Percentiles rank a stretch among this genome's conserved stretches.
Conservation (phyloP, 2,113 vertebrate species). For the Craseonycteris thonglongyai region DNA sequence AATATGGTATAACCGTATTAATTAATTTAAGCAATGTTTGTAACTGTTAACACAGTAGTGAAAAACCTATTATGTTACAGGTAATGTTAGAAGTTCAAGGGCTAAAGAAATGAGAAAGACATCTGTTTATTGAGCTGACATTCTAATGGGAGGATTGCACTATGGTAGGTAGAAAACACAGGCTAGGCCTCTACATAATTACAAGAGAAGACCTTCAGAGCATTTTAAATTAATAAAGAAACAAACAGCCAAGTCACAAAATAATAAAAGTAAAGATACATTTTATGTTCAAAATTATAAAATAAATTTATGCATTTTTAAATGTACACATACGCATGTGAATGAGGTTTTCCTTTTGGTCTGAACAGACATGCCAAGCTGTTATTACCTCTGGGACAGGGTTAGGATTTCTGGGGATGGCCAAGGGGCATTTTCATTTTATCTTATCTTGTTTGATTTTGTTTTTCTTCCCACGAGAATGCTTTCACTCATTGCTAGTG, state of each 20-base stretch:
- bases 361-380: neutral
- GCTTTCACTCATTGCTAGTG: constrained; percentile 21
- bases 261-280: neutral
- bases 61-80: constrained; percentile 49
- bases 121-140: neutral
- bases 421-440: neutral
- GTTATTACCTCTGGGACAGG: neutral
- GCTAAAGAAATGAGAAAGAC: neutral
- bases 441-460: constrained; percentile 3
- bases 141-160: neutral
- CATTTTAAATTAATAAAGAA: neutral
- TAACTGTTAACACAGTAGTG: constrained; percentile 70
- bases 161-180: neutral
- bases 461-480: neutral
- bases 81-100: neutral
- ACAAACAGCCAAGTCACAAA: neutral
- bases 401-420: neutral
- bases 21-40: neutral
- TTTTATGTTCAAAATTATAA: neutral
- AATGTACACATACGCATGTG: neutral
- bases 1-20: neutral
- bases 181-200: neutral
- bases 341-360: neutral
- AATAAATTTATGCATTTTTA: neutral
- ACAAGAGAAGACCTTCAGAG: neutral